A percentile compares a stretch with the other conserved stretches of the same genome.
These are phyloP conservation scores for Chamaetylas fuelleborni DNA, from an alignment of 2,113 vertebrate genomes.

Conservation along the genomic window DNA sequence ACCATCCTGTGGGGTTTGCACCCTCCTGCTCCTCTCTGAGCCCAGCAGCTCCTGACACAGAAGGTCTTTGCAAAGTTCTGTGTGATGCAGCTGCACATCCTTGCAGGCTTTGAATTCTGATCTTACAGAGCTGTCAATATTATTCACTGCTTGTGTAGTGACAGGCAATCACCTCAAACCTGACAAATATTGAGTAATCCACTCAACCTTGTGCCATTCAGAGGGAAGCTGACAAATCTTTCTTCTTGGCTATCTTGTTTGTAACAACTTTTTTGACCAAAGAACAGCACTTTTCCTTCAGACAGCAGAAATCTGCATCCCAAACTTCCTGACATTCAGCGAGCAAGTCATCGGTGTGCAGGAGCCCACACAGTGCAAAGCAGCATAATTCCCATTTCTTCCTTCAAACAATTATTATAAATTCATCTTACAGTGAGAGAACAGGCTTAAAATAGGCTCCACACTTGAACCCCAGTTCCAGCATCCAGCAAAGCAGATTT, in stretches of 20 bases:
- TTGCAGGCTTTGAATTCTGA: constrained; percentile 16
- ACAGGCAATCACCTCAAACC: constrained; percentile 38
- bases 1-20: background rate
- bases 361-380: background rate
- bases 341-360: background rate
- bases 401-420: background rate
- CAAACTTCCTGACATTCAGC: background rate
- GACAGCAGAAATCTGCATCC: background rate
- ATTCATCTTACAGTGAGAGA: background rate
- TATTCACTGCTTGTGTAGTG: constrained; percentile 8
- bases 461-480: background rate
- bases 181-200: constrained; percentile 51
- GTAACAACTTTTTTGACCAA: constrained; percentile 20
- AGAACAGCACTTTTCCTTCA: background rate
- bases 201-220: constrained; percentile 39
- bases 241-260: constrained; percentile 20
- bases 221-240: constrained; percentile 25
- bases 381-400: background rate
- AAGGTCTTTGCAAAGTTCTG: background rate
- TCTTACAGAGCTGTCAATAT: constrained; percentile 38
- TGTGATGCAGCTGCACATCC: background rate
- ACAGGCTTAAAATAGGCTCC: background rate
- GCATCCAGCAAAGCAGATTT: background rate
- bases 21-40: background rate
- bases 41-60: background rate